Conservation (phyloP, 2,113 vertebrate species). For the Bos javanicus region DNA sequence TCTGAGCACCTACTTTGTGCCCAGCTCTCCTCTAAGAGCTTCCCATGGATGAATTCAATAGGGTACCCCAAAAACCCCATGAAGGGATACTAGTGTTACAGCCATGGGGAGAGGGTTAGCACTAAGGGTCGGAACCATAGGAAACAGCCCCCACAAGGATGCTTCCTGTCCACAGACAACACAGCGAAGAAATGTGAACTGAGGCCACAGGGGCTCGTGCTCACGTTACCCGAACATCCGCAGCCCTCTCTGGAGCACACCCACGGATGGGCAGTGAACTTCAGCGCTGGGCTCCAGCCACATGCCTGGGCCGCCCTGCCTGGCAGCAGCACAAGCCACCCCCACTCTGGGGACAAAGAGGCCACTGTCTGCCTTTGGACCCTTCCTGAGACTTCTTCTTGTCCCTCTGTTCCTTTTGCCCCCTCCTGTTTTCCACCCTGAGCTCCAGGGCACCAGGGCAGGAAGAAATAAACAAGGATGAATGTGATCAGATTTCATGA, state of each 20-base stretch:
- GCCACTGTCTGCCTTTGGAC: neutral
- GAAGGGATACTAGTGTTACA: neutral
- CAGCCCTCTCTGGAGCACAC: neutral
- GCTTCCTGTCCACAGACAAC: neutral
- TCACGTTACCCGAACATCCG: neutral
- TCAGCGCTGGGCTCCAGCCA: neutral
- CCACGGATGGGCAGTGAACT: neutral
- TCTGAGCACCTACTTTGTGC: neutral
- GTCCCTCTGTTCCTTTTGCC: neutral
- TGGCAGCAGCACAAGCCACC: slow-evolving; percentile 9
- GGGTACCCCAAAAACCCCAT: neutral
- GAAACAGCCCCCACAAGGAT: neutral
- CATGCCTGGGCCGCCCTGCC: neutral
- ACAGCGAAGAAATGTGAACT: neutral
- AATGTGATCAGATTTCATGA: neutral
- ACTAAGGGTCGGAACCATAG: neutral
- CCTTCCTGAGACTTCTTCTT: neutral
- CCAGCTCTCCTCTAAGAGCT: neutral
- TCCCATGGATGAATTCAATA: neutral
- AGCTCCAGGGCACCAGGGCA: neutral
- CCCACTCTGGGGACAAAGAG: slow-evolving; percentile 35
- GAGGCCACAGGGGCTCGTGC: neutral
- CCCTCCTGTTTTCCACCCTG: neutral
- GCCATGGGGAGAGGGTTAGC: neutral
- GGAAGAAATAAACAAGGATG: neutral